A percentile compares a stretch with the other conserved stretches of the same genome.
Conservation (phyloP, 2,797 vertebrate genomes). For the Hirundo rustica region DNA sequence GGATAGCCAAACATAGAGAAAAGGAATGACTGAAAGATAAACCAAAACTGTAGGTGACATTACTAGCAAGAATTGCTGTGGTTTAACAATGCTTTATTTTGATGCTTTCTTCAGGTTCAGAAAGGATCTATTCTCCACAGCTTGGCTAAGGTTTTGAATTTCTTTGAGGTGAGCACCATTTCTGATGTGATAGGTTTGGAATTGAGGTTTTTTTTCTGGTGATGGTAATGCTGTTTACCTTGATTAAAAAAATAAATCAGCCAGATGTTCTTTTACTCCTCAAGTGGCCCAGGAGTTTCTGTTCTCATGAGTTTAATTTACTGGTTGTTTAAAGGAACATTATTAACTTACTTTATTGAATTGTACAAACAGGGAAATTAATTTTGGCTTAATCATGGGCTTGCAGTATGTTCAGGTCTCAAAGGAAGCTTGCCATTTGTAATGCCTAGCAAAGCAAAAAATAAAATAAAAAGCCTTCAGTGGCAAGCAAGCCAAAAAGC, state of each 20-base stretch:
- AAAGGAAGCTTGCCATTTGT: not conserved
- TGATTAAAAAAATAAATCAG: not conserved
- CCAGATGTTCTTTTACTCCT: not conserved
- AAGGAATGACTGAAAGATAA: not conserved
- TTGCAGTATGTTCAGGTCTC: not conserved
- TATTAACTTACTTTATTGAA: not conserved
- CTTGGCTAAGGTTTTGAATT: conserved; percentile 89
- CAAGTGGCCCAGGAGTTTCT: not conserved
- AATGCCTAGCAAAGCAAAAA: not conserved
- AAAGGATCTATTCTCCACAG: conserved; percentile 89
- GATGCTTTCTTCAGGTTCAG: conserved; percentile 78
- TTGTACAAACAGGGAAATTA: not conserved
- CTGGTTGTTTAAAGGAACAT: not conserved
- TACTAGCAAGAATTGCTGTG: not conserved
- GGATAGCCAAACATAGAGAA: not conserved
- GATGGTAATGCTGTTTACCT: not conserved
- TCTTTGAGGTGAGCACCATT: conserved; percentile 90
- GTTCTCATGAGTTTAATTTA: not conserved
- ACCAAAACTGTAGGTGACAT: not conserved
- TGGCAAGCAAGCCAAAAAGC: not conserved
- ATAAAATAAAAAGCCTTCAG: not conserved
- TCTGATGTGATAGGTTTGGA: not conserved
- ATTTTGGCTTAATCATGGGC: not conserved
- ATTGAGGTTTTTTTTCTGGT: not conserved
- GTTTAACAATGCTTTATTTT: not conserved